phyloP scores from a whole-genome alignment of 2,113 vertebrate genomes.

The Callionymus lyra region DNA sequence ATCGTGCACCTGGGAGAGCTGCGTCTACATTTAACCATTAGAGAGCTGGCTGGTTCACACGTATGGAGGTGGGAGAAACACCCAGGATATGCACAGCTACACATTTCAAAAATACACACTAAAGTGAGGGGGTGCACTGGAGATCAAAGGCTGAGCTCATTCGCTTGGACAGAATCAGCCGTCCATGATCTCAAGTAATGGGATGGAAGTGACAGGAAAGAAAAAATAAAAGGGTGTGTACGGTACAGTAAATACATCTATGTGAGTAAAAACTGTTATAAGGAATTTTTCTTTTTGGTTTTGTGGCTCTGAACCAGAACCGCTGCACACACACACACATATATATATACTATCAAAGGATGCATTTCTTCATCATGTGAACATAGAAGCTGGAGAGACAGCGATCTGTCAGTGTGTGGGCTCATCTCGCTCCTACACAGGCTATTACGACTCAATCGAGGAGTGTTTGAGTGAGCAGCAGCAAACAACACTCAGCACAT shows the following conservation, averaged over 20 bases:
- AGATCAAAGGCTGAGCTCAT: slow-evolving; percentile 37
- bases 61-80: slow-evolving; percentile 11
- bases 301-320: neutral
- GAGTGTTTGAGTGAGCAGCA: slow-evolving; percentile 36
- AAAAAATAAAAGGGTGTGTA: neutral
- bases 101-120: slow-evolving; percentile 1
- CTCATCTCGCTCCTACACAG: slow-evolving; percentile 22
- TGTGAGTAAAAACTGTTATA: too few species aligned
- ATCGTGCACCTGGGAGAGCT: slow-evolving; percentile 26
- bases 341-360: neutral
- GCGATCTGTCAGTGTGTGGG: slow-evolving; percentile 17
- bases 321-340: slow-evolving; percentile 2
- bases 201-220: slow-evolving; percentile 10
- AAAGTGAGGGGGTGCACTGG: slow-evolving; percentile 5
- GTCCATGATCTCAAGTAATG: slow-evolving; percentile 16
- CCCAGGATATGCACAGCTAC: neutral
- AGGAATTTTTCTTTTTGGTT: neutral
- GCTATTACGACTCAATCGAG: slow-evolving; percentile 50
- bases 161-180: slow-evolving; percentile 20
- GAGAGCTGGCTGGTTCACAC: slow-evolving; percentile 31
- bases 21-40: slow-evolving; percentile 15
- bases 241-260: too few species aligned
- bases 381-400: slow-evolving; percentile 7
- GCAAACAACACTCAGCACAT: slow-evolving; percentile 45
- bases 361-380: slow-evolving; percentile 10